phyloP scores from a whole-genome alignment of 2,113 vertebrate genomes.

The Strix uralensis region DNA sequence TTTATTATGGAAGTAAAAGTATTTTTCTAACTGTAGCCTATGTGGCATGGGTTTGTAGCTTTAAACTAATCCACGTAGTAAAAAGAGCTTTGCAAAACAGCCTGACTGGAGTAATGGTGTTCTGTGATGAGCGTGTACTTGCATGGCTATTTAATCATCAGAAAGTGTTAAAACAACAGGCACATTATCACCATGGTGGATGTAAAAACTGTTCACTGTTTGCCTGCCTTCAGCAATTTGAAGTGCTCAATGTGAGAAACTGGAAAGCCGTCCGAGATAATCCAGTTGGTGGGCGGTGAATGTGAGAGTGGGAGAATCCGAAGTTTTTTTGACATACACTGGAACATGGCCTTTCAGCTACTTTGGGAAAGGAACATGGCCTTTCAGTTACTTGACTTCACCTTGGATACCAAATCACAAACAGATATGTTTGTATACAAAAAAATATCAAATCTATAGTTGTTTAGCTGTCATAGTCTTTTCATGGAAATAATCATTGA shows the following conservation, averaged over 20 bases:
- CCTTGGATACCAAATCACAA: neutral
- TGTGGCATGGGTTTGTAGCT: constrained; percentile 1
- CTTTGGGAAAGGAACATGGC: neutral
- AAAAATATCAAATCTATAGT: neutral
- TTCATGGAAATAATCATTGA: neutral
- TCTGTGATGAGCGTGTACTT: neutral
- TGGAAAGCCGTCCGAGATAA: neutral
- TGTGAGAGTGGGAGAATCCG: neutral
- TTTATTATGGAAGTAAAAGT: constrained; percentile 57
- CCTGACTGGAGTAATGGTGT: neutral
- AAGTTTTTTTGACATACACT: neutral
- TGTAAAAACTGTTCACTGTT: constrained; percentile 6
- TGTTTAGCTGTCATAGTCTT: neutral
- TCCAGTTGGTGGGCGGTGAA: neutral
- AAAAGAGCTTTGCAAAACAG: constrained; percentile 5
- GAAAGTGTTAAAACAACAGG: constrained; percentile 47
- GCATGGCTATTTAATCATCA: neutral
- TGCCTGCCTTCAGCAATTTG: neutral
- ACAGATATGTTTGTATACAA: neutral
- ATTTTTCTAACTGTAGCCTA: constrained; percentile 46
- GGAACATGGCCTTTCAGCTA: neutral
- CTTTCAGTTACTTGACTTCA: neutral
- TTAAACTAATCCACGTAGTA: constrained; percentile 16
- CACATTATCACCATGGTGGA: constrained; percentile 39
- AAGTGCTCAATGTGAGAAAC: neutral